These are phyloP conservation scores for Adineta ricciae DNA, from an alignment of 2,888 invertebrate genomes.

Conservation along the genomic window DNA sequence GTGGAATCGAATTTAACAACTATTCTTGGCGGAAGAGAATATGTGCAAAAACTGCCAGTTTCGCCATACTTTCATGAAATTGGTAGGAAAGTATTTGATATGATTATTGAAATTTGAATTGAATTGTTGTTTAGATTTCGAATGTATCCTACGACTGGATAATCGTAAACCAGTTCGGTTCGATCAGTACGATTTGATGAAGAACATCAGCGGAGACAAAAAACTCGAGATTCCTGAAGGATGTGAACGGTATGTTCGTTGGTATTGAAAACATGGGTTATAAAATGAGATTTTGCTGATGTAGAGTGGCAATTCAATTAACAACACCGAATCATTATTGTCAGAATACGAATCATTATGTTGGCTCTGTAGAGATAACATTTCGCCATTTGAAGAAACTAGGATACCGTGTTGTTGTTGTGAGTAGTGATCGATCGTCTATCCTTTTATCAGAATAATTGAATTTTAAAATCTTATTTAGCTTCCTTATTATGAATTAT, in stretches of 20 bases:
- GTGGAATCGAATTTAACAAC: constrained; percentile 12
- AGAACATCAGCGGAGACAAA: neutral
- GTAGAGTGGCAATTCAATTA: neutral
- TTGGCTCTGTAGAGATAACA: neutral
- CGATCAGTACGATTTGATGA: neutral
- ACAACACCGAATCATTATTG: neutral
- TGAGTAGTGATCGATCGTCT: neutral
- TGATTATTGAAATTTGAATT: too few species aligned
- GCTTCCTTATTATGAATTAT: neutral
- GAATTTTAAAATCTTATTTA: neutral
- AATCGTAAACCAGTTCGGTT: neutral
- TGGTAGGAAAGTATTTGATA: neutral
- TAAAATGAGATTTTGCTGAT: neutral
- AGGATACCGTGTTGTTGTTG: neutral
- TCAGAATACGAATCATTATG: neutral
- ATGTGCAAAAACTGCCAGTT: neutral
- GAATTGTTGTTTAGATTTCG: neutral
- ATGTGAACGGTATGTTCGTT: neutral
- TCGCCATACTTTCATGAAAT: constrained; percentile 18
- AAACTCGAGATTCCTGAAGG: neutral
- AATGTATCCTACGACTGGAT: neutral
- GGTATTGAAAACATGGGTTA: too few species aligned
- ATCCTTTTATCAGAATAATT: too few species aligned
- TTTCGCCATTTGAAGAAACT: neutral
- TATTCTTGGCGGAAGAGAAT: neutral